Evolutionary conservation across 1,140 invertebrate species (phyloP).

Genomic region (Brachionus angularis): DNA sequence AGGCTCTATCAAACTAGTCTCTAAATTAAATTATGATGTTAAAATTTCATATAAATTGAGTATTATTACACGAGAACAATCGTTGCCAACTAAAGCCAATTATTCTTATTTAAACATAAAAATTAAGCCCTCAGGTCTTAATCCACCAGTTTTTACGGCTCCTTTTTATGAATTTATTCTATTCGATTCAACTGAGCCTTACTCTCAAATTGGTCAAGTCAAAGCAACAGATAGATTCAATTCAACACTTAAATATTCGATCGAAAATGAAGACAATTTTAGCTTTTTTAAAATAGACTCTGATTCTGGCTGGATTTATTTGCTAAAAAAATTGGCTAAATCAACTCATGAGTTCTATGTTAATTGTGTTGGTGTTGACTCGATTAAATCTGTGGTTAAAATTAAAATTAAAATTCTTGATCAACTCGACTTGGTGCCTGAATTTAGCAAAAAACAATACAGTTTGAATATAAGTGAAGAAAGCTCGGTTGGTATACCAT

Average conservation of each 20-base stretch:
- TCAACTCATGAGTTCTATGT: slow-evolving; percentile 38
- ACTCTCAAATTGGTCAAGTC: slow-evolving; percentile 14
- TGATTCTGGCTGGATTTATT: background rate
- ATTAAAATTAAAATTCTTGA: slow-evolving; percentile 41
- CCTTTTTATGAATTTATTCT: slow-evolving; percentile 44
- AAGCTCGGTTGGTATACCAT: slow-evolving; percentile 1
- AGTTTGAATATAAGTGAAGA: slow-evolving; percentile 23
- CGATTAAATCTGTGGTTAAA: slow-evolving; percentile 7
- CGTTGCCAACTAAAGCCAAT: background rate
- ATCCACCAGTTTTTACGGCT: slow-evolving; percentile 4
- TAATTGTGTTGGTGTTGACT: background rate
- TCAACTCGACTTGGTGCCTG: slow-evolving; percentile 12
- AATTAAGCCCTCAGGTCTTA: background rate
- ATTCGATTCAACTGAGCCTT: background rate
- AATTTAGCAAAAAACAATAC: background rate
- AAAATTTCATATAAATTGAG: slow-evolving; percentile 21
- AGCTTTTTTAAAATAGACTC: slow-evolving; percentile 18
- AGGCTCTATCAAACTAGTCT: background rate
- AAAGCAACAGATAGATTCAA: background rate
- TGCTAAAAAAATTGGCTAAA: background rate
- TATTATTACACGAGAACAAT: background rate
- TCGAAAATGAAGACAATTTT: background rate
- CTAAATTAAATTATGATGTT: slow-evolving; percentile 17
- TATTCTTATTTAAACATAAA: slow-evolving; percentile 5
- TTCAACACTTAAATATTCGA: background rate